Base-by-base conservation (phyloP, 2,113 vertebrate species). In the Charina bottae region DNA sequence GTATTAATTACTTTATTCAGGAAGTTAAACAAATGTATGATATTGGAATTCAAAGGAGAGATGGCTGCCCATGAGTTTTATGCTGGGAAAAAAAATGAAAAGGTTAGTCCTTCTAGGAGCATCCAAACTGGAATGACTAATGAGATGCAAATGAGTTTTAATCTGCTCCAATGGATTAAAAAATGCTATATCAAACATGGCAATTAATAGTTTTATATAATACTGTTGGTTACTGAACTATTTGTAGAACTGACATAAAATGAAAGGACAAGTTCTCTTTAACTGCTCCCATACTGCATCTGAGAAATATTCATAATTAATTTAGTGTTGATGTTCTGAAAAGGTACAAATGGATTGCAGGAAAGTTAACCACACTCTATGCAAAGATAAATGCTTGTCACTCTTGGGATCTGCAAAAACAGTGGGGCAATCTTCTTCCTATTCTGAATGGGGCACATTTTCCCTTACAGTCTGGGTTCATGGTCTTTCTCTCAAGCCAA, bases 1-100 rank as follows among this genome's bases (percentile, higher is more conserved):
- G 92, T 96, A 96, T 97, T 97, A 97, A 97, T 97, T 97, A 96
- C 96, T 97, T 97, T 95, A 96, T 96, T 96, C 95, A 92, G 93
- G 95, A 97, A 97, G 93, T 97, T 97, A 97, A 97, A 97, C 95
- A 97, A 97, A 97, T 96, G 94, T 95, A 96, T 94, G 96, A 93
- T 97, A 93, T 95, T 96, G 96, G 96, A 95, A 97, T 96, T 96
- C 91, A 13, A 92, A 94, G 85, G 91, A 97, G 96, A 96, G 94
- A 95, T 92, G 94, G 96, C 94, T 93, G 93, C 96, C 94, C 90
- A 93, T 94, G 96, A 95, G 93, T 83, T 96, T 10, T 0, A 92
- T 90, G n/a, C 28, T 87, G n/a, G 91, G 94, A 28, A 89, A 83
- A 90, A 90, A 37, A 87, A 93, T 93, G 90, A 0, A 53, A 94